Conservation (phyloP, 2,113 vertebrate species). For the Nycticebus coucang region DNA sequence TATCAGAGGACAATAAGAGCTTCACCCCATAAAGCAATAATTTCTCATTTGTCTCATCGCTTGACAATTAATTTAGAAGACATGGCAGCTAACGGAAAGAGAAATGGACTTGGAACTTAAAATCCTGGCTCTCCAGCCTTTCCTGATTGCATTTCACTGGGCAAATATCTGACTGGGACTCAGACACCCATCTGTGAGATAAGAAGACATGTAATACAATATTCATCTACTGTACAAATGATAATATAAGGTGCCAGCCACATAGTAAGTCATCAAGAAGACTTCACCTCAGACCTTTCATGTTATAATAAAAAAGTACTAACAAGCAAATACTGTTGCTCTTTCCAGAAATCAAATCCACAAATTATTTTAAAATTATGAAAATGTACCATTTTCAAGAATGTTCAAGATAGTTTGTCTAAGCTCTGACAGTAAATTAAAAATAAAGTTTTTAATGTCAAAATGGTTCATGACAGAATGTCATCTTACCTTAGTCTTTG, state of each 20-base stretch:
- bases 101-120: not conserved
- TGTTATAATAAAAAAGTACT: not conserved
- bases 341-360: not conserved
- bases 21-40: not conserved
- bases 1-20: constrained; percentile 56
- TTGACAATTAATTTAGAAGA: not conserved
- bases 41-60: constrained; percentile 64
- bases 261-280: not conserved
- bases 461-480: not conserved
- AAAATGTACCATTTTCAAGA: not conserved
- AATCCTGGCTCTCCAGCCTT: not conserved
- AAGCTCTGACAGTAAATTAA: not conserved
- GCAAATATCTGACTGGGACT: not conserved
- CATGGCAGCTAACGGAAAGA: not conserved
- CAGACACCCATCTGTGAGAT: not conserved
- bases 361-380: not conserved
- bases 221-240: not conserved
- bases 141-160: not conserved
- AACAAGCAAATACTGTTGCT: not conserved
- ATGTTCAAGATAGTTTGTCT: not conserved
- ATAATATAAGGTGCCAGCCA: not conserved
- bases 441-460: not conserved
- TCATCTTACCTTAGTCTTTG: not conserved
- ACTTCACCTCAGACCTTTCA: not conserved
- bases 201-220: not conserved